Percentiles rank a stretch among this genome's conserved stretches.
Conservation (phyloP, 2,888 invertebrate species). For the Platerodrilus igneus region DNA sequence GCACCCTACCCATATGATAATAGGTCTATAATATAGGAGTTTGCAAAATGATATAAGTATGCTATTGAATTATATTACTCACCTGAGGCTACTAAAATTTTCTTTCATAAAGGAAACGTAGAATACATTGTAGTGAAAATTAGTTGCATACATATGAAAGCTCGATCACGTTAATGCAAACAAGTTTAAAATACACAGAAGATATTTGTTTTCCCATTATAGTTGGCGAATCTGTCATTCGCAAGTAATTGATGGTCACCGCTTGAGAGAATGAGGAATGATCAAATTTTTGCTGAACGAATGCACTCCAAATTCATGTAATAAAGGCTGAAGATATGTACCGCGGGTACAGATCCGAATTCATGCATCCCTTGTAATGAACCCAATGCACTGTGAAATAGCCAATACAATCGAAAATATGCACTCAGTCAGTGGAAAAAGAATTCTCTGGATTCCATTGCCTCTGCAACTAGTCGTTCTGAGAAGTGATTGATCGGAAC, state of each 20-base stretch:
- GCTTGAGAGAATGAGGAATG: slow-evolving; percentile 21
- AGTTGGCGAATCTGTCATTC: slow-evolving; percentile 33
- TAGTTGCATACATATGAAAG: too few relatives aligned
- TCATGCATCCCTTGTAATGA: slow-evolving; percentile 33
- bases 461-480: slow-evolving; percentile 25
- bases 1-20: too few relatives aligned
- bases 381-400: slow-evolving; percentile 44
- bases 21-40: too few relatives aligned
- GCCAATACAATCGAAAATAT: slow-evolving; percentile 38
- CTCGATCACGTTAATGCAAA: too few relatives aligned
- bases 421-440: slow-evolving; percentile 21
- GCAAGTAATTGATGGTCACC: slow-evolving; percentile 37
- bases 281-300: slow-evolving; percentile 17
- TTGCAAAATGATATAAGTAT: too few relatives aligned
- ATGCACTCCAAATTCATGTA: slow-evolving; percentile 18
- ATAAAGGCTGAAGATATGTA: slow-evolving; percentile 22
- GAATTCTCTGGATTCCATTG: slow-evolving; percentile 17
- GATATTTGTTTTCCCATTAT: neutral
- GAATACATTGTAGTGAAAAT: too few relatives aligned
- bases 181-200: too few relatives aligned
- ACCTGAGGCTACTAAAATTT: too few relatives aligned
- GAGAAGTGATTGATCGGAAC: slow-evolving; percentile 34
- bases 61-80: too few relatives aligned
- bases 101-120: too few relatives aligned
- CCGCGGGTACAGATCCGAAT: slow-evolving; percentile 32